Percentiles rank a stretch among this genome's conserved stretches.
These are phyloP conservation scores for Melinaea menophilus DNA, from an alignment of 2,888 invertebrate species.

Conservation along the genomic window DNA sequence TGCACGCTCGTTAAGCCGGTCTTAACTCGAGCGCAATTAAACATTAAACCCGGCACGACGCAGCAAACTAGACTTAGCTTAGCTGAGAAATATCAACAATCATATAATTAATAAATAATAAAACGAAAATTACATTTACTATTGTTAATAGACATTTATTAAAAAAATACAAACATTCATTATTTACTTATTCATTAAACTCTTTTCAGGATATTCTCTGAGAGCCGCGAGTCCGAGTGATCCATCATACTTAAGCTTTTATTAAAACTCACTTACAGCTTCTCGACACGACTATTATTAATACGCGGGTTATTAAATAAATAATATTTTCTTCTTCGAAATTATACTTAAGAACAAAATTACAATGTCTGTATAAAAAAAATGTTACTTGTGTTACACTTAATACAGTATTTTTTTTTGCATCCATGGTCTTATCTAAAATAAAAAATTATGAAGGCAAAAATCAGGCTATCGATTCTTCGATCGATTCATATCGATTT, in stretches of 20 bases:
- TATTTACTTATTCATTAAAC: neutral
- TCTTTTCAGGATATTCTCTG: neutral
- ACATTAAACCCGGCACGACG: slow-evolving; percentile 1
- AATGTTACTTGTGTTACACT: no score
- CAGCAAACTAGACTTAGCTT: no score
- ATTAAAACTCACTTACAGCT: slow-evolving; percentile 17
- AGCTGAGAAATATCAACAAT: no score
- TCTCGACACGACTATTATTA: neutral
- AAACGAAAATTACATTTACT: no score
- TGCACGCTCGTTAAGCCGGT: slow-evolving; percentile 4
- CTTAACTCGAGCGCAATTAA: slow-evolving; percentile 1
- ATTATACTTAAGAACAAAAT: neutral
- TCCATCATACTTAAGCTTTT: slow-evolving; percentile 15
- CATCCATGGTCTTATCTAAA: no score
- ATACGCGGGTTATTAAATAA: neutral
- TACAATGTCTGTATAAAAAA: neutral
- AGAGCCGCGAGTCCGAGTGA: slow-evolving; percentile 6
- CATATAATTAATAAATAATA: no score
- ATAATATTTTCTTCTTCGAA: neutral
- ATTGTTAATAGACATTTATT: no score
- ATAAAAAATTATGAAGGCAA: no score
- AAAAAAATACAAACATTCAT: neutral
- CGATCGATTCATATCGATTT: no score
- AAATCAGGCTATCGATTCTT: no score
- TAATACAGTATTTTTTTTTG: neutral